A percentile compares a stretch with the other conserved stretches of the same genome.
Conservation (phyloP, 2,888 invertebrate species). For the Minunthozetes semirufus region DNA sequence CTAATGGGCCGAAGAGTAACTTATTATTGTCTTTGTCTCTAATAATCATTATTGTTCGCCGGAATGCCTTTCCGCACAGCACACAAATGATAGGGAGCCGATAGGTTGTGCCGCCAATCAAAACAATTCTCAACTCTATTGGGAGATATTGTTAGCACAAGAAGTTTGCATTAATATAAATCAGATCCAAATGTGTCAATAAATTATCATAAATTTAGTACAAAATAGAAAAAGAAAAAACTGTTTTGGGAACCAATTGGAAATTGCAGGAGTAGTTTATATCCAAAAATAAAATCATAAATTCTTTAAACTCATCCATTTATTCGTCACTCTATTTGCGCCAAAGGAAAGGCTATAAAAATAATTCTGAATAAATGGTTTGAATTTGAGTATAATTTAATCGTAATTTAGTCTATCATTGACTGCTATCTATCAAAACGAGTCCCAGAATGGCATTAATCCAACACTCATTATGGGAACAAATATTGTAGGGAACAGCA, state of each 20-base stretch:
- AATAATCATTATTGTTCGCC: conserved; percentile 15
- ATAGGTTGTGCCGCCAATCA: conserved; percentile 12
- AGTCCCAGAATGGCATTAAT: conserved; percentile 5
- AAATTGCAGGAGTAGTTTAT: not conserved
- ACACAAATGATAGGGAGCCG: not conserved
- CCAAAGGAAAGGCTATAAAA: not conserved
- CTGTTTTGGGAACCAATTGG: not conserved
- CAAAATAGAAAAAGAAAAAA: not conserved
- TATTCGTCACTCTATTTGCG: no score
- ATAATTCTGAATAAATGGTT: conserved; percentile 12
- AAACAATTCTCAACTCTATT: not conserved
- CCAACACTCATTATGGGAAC: not conserved
- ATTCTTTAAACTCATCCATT: not conserved
- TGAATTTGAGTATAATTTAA: not conserved
- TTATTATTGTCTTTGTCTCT: conserved; percentile 19
- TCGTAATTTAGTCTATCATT: conserved; percentile 13
- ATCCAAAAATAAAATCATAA: not conserved
- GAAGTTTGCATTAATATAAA: conserved; percentile 21
- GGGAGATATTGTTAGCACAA: conserved; percentile 13
- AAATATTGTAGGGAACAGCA: not conserved
- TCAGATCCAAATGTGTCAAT: conserved; percentile 9
- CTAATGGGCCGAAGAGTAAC: conserved; percentile 16
- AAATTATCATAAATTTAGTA: conserved; percentile 18
- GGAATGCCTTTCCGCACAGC: not conserved
- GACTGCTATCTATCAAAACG: conserved; percentile 5